Conservation (phyloP, 2,113 vertebrate species). For the Butorides virescens region DNA sequence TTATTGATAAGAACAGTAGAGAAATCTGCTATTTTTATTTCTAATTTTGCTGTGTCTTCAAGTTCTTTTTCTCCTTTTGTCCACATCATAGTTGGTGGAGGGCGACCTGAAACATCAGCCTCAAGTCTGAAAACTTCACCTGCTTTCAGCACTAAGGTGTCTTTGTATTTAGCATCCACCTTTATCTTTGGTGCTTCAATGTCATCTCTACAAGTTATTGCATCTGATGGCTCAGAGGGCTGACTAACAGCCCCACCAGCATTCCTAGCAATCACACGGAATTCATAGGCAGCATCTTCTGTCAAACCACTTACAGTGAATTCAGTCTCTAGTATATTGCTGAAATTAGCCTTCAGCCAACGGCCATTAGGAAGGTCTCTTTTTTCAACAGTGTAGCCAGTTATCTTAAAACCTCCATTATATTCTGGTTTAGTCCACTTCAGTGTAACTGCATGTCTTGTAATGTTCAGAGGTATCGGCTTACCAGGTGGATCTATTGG, state of each 20-base stretch:
- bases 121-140: conserved; percentile 94
- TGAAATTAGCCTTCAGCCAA: conserved; percentile 96
- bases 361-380: conserved; percentile 91
- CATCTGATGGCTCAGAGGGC: conserved; percentile 92
- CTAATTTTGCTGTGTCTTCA: conserved; percentile 89
- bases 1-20: conserved; percentile 88
- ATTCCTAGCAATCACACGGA: conserved; percentile 93
- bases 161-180: conserved; percentile 93
- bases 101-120: conserved; percentile 93
- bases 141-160: conserved; percentile 87
- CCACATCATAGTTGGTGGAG: conserved; percentile 92
- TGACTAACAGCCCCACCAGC: conserved; percentile 91
- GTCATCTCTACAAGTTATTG: conserved; percentile 92
- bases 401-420: conserved; percentile 97
- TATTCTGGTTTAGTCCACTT: conserved; percentile 97
- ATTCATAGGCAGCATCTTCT: conserved; percentile 92
- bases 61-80: conserved; percentile 94
- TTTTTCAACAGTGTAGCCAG: conserved; percentile 95
- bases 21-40: conserved; percentile 89
- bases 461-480: conserved; percentile 87
- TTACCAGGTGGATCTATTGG: conserved; percentile 95
- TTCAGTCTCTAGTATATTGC: conserved; percentile 93
- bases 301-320: conserved; percentile 96
- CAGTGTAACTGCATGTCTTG: conserved; percentile 89
- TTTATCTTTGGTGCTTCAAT: conserved; percentile 93